These are phyloP conservation scores for Ceyx margarethae DNA, from an alignment of 2,113 vertebrate species.

Conservation along the genomic window DNA sequence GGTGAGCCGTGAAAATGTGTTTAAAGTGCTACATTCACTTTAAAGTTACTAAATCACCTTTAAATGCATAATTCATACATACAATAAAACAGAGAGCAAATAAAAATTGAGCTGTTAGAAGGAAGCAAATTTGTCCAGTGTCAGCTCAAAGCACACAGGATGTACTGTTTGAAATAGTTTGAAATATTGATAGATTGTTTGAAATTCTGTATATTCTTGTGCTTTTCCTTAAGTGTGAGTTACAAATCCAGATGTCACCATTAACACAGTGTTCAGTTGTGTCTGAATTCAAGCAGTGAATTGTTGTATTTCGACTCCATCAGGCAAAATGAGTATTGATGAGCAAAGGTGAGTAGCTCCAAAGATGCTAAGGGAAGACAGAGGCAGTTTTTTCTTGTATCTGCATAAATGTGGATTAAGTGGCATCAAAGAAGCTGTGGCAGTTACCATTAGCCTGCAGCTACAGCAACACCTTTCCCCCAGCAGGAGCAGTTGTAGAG, in stretches of 20 bases:
- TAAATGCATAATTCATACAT: background rate
- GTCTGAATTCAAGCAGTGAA: background rate
- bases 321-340: background rate
- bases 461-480: conserved; percentile 57
- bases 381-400: background rate
- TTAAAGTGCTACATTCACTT: background rate
- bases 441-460: conserved; percentile 62
- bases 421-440: conserved; percentile 13
- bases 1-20: background rate
- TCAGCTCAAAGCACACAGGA: background rate
- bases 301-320: background rate
- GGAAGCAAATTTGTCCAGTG: background rate
- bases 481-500: conserved; percentile 61
- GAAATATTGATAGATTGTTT: background rate
- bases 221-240: background rate
- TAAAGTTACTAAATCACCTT: background rate
- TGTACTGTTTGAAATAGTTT: no score
- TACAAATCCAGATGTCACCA: background rate
- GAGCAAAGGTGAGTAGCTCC: background rate
- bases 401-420: background rate
- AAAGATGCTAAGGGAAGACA: background rate
- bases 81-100: background rate
- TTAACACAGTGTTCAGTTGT: background rate
- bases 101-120: background rate
- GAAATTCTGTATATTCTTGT: background rate